These are phyloP conservation scores for Lethenteron camtschaticum DNA, from an alignment of 2,113 vertebrate genomes.

Conservation along the genomic window DNA sequence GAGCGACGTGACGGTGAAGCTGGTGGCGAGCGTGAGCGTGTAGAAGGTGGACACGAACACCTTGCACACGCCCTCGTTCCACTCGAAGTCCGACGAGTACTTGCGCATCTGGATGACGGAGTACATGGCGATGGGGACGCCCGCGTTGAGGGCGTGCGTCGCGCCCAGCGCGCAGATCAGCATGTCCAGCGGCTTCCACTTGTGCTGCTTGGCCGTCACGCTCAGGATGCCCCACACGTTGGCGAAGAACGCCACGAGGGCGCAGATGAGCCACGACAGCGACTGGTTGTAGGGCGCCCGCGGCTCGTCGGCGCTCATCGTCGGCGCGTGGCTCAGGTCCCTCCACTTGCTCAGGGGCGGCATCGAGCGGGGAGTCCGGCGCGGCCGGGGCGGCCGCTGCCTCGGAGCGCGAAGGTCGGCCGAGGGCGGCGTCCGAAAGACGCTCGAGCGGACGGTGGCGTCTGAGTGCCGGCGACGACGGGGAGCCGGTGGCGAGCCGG, in stretches of 20 bases:
- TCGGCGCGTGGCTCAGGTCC: no score
- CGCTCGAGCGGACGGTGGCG: no score
- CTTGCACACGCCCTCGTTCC: slow-evolving; percentile 79
- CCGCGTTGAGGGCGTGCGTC: slow-evolving; percentile 69
- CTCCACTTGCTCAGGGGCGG: no score
- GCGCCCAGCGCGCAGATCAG: slow-evolving; percentile 59
- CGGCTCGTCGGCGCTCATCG: slow-evolving; percentile 20
- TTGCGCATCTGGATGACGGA: slow-evolving; percentile 51
- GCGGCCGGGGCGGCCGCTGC: no score
- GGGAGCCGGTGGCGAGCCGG: no score
- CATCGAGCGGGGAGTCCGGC: no score
- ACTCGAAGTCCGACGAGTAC: slow-evolving; percentile 48
- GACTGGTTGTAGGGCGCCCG: slow-evolving; percentile 42
- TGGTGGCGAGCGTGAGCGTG: slow-evolving; percentile 67
- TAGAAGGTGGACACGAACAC: slow-evolving; percentile 83
- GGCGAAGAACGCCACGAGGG: slow-evolving; percentile 53
- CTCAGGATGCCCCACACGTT: slow-evolving; percentile 77
- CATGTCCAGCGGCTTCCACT: slow-evolving; percentile 75
- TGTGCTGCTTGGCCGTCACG: slow-evolving; percentile 70
- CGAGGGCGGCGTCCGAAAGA: no score
- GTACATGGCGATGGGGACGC: slow-evolving; percentile 64
- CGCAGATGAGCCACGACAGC: slow-evolving; percentile 66
- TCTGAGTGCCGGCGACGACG: no score
- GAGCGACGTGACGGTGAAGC: slow-evolving; percentile 70
- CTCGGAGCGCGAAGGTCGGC: no score